phyloP scores from a whole-genome alignment of 2,113 vertebrate genomes.

The Taurulus bubalis region DNA sequence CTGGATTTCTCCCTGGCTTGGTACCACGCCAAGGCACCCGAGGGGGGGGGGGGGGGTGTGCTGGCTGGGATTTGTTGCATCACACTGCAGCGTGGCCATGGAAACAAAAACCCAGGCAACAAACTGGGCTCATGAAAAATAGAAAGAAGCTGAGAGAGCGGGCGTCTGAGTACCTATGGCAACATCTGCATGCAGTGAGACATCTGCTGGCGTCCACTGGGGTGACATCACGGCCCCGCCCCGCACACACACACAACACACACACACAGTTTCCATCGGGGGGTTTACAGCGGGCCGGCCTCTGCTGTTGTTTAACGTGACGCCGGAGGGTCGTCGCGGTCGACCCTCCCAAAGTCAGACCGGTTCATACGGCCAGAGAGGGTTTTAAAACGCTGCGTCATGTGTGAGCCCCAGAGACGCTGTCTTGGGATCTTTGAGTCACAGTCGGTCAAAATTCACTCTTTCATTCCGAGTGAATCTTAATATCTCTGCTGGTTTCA shows the following conservation, averaged over 20 bases:
- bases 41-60: constrained; percentile 7
- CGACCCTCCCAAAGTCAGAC: constrained; percentile 32
- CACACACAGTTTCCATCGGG: constrained; percentile 51
- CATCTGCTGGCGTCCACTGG: constrained; percentile 22
- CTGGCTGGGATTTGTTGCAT: constrained; percentile 73
- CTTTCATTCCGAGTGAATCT: not conserved
- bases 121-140: constrained; percentile 70
- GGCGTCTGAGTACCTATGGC: constrained; percentile 42
- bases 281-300: constrained; percentile 37
- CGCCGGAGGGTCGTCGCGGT: constrained; percentile 30
- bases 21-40: constrained; percentile 40
- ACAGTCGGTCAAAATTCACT: not conserved
- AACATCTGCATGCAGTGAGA: constrained; percentile 59
- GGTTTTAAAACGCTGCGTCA: not conserved
- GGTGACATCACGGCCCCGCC: constrained; percentile 31
- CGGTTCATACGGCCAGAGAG: constrained; percentile 14
- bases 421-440: not conserved
- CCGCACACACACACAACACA: constrained; percentile 21
- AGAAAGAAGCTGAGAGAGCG: constrained; percentile 55
- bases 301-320: constrained; percentile 52
- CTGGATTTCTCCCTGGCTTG: constrained; percentile 27
- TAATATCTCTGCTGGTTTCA: too few species aligned
- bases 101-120: constrained; percentile 81
- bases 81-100: constrained; percentile 77
- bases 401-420: constrained; percentile 8